A percentile compares a stretch with the other conserved stretches of the same genome.
Evolutionary conservation across 2,113 vertebrate genomes (phyloP).

Genomic region (Platysternon megacephalum): DNA sequence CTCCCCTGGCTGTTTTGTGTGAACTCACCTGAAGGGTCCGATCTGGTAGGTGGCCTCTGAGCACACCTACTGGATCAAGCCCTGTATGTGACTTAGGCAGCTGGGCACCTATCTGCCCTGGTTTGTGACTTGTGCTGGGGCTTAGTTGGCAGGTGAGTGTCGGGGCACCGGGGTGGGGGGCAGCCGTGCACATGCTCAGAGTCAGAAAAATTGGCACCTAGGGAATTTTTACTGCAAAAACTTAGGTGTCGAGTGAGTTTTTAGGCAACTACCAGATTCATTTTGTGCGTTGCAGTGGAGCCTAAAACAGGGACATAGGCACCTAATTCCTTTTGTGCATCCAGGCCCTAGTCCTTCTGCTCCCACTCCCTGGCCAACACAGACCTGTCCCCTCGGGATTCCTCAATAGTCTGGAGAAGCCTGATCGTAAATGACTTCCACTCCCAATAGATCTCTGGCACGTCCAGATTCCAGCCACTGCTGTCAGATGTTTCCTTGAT

Average conservation of each 20-base stretch:
- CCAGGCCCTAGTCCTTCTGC: background rate
- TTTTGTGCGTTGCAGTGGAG: background rate
- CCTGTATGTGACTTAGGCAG: background rate
- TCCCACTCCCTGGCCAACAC: background rate
- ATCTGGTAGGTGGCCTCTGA: background rate
- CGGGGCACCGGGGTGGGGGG: too few relatives aligned
- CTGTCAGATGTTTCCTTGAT: background rate
- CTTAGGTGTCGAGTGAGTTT: background rate
- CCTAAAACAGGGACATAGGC: background rate
- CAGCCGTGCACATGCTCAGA: background rate
- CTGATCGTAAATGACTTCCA: background rate
- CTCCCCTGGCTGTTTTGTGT: background rate
- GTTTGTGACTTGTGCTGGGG: background rate
- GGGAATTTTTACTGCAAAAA: background rate
- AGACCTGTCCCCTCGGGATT: background rate
- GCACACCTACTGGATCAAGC: background rate
- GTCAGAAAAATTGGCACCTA: background rate
- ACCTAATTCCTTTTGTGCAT: background rate
- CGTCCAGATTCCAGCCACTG: background rate
- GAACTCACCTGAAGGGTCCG: background rate
- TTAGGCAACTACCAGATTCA: background rate
- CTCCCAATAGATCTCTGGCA: background rate
- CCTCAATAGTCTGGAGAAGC: background rate
- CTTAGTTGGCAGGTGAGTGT: background rate
- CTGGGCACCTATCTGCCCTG: background rate